Base-by-base conservation (phyloP, 2,888 invertebrate species). In the Epinotia ramella region DNA sequence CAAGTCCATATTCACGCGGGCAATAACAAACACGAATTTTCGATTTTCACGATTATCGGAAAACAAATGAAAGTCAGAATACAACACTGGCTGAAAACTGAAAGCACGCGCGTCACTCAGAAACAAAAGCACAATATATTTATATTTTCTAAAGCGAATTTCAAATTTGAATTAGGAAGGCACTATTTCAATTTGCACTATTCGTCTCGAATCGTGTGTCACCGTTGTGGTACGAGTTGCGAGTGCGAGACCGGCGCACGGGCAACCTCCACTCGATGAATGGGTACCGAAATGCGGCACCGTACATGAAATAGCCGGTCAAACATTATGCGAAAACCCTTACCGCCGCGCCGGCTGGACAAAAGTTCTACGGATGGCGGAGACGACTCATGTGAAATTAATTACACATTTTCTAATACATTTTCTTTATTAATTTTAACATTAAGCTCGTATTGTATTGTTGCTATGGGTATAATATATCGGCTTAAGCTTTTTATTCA, bases 241-340 rank as follows among this genome's bases (percentile, higher is more conserved):
- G 89, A 88, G 88, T 88, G 88, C 87, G 89, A 87, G 90, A 90
- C 91, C 83, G 92, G 91, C 93, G 92, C 94, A 92, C 93, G 94
- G 87, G 92, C 92, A 93, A 91, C 92, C 92, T 93, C 87, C 91
- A 85, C 88, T 87, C 90, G 91, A 91, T 94, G 95, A 95, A 95
- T 95, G 95, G 91, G 87, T 91, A 87, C 94, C 94, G 85, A 94
- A 94, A 93, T 91, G 92, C 91, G 89, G 92, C 90, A 90, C 93
- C 86, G 91, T 91, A 93, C 89, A 91, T 94, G 89, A 94, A 94
- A 94, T 94, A 94, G 92, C 89, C 92, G 88, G 89, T 89, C 91
- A 90, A 92, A 90, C 87, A 88, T 89, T 92, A 92, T 88, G 94
- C 94, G 93, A 94, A 94, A 94, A 91, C 94, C 93, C 91, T 93